Base-by-base conservation (phyloP, 1,140 invertebrate genomes). In the Bombus terrestris region DNA sequence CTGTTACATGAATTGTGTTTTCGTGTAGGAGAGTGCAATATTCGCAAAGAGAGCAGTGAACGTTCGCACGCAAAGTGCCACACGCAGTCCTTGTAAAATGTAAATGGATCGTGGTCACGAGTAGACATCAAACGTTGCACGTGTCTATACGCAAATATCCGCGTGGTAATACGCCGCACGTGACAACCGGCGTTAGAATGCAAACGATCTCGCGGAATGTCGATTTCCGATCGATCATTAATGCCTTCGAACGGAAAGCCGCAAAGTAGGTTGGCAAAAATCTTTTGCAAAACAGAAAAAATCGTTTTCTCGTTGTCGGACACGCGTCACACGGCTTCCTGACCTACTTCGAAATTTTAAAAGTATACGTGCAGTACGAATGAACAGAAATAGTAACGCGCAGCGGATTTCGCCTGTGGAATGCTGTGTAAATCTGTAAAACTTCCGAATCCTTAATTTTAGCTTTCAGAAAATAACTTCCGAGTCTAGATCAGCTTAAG, bases 171-270 rank as follows among this genome's bases (percentile, higher is more conserved):
- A 32, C 53, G 68, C 22, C 64, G 86, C 89, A 90, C 89, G 89
- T 90, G 89, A 86, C 80, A 74, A 47, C n/a, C 57, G 37, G 71
- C 47, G 28, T 80, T 87, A 88, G 88, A 90, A 90, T 83, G 86
- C 79, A 79, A 89, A 62, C 86, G 86, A 81, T 83, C 59, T 39
- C 62, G 22, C 62, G 86, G 89, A 90, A 90, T 90, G 88, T 66
- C 66, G 73, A 88, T 90, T 88, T 85, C 79, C 76, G 87, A 90
- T 85, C 76, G 32, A 47, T 77, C 81, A 37, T 76, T 59, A 47
- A n/a, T 78, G 82, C 81, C 79, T 81, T 86, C 81, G 85, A 89
- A 89, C 76, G 81, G 64, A 82, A 82, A 81, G 79, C 43, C n/a
- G 32, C 43, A 25, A 15, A 71, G 73, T 72, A 41, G n/a, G 37